A percentile compares a stretch with the other conserved stretches of the same genome.
Conservation (phyloP, 2,888 invertebrate species). For the Lamellibrachia satsuma region DNA sequence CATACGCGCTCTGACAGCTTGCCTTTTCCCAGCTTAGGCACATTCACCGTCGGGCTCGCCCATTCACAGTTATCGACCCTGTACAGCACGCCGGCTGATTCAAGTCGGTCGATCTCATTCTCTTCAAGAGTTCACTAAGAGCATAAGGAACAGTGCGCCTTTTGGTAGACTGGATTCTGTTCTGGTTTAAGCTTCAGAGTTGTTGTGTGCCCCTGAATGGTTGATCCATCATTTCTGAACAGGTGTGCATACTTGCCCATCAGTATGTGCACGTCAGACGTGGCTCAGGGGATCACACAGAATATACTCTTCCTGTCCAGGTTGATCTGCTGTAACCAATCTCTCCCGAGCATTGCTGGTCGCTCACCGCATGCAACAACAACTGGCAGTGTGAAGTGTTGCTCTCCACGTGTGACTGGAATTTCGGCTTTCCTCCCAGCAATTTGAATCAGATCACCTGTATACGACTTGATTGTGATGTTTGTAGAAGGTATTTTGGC, state of each 20-base stretch:
- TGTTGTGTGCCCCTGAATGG: background rate
- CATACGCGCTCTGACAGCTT: slow-evolving; percentile 35
- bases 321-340: background rate
- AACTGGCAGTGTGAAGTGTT: background rate
- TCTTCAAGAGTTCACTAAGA: background rate
- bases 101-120: background rate
- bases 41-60: background rate
- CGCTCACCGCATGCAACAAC: background rate
- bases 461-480: background rate
- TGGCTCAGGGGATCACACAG: background rate
- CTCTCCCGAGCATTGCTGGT: background rate
- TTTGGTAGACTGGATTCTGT: background rate
- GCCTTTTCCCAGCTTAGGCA: background rate
- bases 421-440: background rate
- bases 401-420: background rate
- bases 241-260: background rate
- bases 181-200: background rate
- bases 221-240: background rate
- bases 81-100: background rate
- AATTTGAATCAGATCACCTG: background rate
- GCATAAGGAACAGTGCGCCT: background rate
- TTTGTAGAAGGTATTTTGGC: background rate
- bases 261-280: background rate
- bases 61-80: background rate
- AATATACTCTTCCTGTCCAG: background rate